Conservation (phyloP, 2,797 vertebrate species). For the Chromobotia macracanthus region DNA sequence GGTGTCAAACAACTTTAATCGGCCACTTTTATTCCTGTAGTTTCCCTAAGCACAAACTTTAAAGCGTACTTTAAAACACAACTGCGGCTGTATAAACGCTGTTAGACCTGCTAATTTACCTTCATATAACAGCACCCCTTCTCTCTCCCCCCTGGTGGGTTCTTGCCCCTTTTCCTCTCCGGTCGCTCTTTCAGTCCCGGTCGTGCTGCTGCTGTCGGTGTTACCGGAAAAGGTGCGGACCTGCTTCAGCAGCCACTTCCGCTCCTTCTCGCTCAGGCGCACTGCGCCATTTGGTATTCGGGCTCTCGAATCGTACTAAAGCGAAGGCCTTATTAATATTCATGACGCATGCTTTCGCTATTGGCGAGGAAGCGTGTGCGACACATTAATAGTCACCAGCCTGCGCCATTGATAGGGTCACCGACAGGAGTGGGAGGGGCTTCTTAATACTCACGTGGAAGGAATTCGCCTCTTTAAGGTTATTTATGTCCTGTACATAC, state of each 20-base stretch:
- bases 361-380: background rate
- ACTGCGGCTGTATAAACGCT: background rate
- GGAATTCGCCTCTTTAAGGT: background rate
- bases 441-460: background rate
- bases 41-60: conserved; percentile 19
- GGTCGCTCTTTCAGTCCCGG: conserved; percentile 57
- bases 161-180: conserved; percentile 70
- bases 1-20: conserved; percentile 80
- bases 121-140: conserved; percentile 62
- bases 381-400: background rate
- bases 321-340: conserved; percentile 21
- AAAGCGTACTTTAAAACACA: background rate
- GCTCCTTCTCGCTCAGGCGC: conserved; percentile 68
- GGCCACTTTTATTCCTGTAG: conserved; percentile 46
- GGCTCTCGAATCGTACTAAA: conserved; percentile 27
- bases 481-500: no score
- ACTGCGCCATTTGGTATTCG: conserved; percentile 76
- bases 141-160: conserved; percentile 67
- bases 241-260: conserved; percentile 82
- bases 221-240: conserved; percentile 87
- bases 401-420: no score
- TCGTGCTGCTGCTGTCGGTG: conserved; percentile 66
- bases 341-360: background rate
- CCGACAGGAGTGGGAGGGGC: no score
- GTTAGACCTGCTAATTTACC: conserved; percentile 58